A percentile compares a stretch with the other conserved stretches of the same genome.
Conservation (phyloP, 1,140 invertebrate genomes). For the Lordiphosa collinella region DNA sequence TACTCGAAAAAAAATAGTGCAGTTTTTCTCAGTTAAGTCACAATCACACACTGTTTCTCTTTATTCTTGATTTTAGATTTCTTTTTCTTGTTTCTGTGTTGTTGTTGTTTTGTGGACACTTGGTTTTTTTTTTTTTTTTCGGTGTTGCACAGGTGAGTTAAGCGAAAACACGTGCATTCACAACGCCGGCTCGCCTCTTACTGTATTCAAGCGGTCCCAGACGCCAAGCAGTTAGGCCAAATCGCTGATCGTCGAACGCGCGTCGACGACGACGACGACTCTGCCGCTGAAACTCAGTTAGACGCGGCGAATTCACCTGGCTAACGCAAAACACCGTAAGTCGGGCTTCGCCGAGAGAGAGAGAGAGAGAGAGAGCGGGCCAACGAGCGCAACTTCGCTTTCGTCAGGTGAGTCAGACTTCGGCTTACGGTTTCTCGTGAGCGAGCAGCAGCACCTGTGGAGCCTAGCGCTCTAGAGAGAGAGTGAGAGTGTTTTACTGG, state of each 20-base stretch:
- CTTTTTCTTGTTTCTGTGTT: slow-evolving; percentile 5
- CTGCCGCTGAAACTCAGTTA: slow-evolving; percentile 58
- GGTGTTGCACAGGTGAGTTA: slow-evolving; percentile 34
- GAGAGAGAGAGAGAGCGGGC: slow-evolving; percentile 7
- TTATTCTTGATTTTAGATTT: slow-evolving; percentile 2
- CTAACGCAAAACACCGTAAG: slow-evolving; percentile 75
- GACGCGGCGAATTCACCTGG: slow-evolving; percentile 42
- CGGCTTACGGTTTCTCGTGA: slow-evolving; percentile 5
- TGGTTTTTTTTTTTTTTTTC: slow-evolving; percentile 1
- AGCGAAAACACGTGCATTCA: slow-evolving; percentile 79
- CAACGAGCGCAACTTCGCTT: slow-evolving; percentile 57
- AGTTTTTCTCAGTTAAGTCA: no score
- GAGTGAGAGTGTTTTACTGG: slow-evolving; percentile 69
- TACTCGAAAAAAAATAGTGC: slow-evolving; percentile 29
- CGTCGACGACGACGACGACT: slow-evolving; percentile 41
- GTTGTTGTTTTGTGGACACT: slow-evolving; percentile 10
- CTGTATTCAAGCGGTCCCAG: slow-evolving; percentile 77
- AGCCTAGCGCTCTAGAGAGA: slow-evolving; percentile 31
- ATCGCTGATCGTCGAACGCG: slow-evolving; percentile 38
- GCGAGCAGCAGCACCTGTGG: slow-evolving; percentile 36
- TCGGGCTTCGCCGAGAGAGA: slow-evolving; percentile 13
- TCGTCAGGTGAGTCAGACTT: slow-evolving; percentile 54
- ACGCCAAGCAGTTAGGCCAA: slow-evolving; percentile 77
- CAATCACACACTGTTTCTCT: neutral
- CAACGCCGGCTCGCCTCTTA: slow-evolving; percentile 79